Percentiles rank a stretch among this genome's conserved stretches.
Conservation (phyloP, 2,888 invertebrate species). For the Pardosa pseudoannulata region DNA sequence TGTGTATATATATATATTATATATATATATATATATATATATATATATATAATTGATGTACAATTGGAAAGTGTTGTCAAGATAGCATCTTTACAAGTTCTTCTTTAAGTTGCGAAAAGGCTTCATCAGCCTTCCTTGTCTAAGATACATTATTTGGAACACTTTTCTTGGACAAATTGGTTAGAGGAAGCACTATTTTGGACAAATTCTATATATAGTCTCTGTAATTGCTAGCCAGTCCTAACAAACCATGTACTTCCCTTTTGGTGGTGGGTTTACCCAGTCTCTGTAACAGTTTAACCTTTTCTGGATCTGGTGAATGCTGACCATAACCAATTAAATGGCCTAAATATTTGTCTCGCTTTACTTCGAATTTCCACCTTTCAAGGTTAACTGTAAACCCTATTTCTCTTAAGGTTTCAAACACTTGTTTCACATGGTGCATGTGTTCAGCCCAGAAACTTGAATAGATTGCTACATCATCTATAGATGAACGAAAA, state of each 20-base stretch:
- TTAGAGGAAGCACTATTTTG: neutral
- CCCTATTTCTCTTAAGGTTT: neutral
- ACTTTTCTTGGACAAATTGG: neutral
- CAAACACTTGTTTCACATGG: neutral
- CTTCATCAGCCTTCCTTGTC: no score
- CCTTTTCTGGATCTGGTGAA: conserved; percentile 8
- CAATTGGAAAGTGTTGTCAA: no score
- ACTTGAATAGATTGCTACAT: neutral
- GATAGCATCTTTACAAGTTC: no score
- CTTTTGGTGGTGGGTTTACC: neutral
- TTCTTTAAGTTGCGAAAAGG: no score
- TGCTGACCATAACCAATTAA: conserved; percentile 5
- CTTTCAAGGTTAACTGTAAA: neutral
- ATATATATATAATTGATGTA: no score
- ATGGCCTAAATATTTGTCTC: conserved; percentile 11
- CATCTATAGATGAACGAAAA: neutral
- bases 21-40: no score
- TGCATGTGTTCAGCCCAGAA: no score
- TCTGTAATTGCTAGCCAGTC: neutral
- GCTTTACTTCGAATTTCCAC: neutral
- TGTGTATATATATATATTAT: no score
- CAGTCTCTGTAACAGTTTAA: neutral
- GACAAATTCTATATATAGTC: neutral
- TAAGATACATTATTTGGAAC: no score
- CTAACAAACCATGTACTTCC: neutral